Conservation (phyloP, 2,888 invertebrate species). For the Mactromeris polynyma region DNA sequence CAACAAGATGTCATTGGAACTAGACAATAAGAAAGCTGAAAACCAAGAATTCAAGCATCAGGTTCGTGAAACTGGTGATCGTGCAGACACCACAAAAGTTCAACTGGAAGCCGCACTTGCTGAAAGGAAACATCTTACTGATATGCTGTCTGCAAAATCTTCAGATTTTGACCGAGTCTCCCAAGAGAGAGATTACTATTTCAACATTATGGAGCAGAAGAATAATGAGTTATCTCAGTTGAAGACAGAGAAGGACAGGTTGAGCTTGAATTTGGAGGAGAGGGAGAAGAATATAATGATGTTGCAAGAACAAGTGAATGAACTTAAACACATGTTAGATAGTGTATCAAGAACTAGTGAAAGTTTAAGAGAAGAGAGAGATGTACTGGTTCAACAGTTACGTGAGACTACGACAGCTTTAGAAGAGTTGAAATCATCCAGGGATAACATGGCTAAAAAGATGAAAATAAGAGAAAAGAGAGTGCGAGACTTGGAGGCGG, state of each 20-base stretch:
- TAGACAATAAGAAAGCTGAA: slow-evolving; percentile 76
- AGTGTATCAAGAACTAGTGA: slow-evolving; percentile 75
- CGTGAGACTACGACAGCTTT: slow-evolving; percentile 76
- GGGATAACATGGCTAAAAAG: slow-evolving; percentile 80
- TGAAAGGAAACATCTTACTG: slow-evolving; percentile 77
- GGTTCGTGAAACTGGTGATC: slow-evolving; percentile 74
- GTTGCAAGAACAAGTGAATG: slow-evolving; percentile 81
- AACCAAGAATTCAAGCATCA: slow-evolving; percentile 74
- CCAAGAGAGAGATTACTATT: slow-evolving; percentile 83
- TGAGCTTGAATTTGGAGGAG: slow-evolving; percentile 83
- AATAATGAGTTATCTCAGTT: slow-evolving; percentile 78
- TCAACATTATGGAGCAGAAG: slow-evolving; percentile 80
- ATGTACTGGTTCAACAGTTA: slow-evolving; percentile 74
- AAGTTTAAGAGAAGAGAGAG: slow-evolving; percentile 79
- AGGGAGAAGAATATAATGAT: slow-evolving; percentile 81
- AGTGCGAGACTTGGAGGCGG: slow-evolving; percentile 78
- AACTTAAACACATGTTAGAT: slow-evolving; percentile 79
- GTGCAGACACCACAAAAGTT: slow-evolving; percentile 73
- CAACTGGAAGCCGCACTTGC: slow-evolving; percentile 74
- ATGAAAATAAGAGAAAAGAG: slow-evolving; percentile 79
- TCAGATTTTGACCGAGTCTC: slow-evolving; percentile 77
- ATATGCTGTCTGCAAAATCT: slow-evolving; percentile 76
- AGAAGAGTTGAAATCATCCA: slow-evolving; percentile 76
- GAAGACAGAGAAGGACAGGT: slow-evolving; percentile 77
- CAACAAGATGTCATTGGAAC: slow-evolving; percentile 77